A percentile compares a stretch with the other conserved stretches of the same genome.
phyloP scores from a whole-genome alignment of 2,113 vertebrate species.

The Genyomyrus donnyi region DNA sequence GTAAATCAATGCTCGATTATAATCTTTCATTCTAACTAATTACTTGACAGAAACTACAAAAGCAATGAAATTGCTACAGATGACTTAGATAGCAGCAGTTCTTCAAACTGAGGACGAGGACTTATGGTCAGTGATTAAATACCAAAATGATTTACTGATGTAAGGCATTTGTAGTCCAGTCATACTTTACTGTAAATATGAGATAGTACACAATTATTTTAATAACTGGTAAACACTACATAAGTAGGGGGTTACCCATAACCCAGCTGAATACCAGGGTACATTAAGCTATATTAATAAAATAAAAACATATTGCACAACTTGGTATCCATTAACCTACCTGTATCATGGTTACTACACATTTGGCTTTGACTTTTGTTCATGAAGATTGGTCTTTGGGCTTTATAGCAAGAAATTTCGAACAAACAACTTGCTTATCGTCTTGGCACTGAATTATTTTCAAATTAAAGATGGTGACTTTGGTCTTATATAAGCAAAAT shows the following conservation, averaged over 20 bases:
- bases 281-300: neutral
- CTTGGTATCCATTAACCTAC: neutral
- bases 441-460: neutral
- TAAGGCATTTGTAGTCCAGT: neutral
- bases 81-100: neutral
- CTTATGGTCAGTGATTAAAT: neutral
- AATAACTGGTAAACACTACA: neutral
- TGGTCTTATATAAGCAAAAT: neutral
- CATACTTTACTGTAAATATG: neutral
- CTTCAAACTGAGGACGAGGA: neutral
- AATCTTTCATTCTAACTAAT: neutral
- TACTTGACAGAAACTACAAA: neutral
- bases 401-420: neutral
- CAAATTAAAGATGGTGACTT: neutral
- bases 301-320: neutral
- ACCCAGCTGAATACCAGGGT: neutral
- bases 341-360: neutral
- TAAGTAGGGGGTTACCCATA: neutral
- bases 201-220: neutral
- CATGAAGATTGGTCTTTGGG: neutral
- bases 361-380: neutral
- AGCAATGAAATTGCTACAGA: neutral
- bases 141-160: neutral
- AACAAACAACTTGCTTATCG: neutral
- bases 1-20: neutral